Evolutionary conservation across 1,140 invertebrate genomes (phyloP).

Genomic region (Lithobius niger): DNA sequence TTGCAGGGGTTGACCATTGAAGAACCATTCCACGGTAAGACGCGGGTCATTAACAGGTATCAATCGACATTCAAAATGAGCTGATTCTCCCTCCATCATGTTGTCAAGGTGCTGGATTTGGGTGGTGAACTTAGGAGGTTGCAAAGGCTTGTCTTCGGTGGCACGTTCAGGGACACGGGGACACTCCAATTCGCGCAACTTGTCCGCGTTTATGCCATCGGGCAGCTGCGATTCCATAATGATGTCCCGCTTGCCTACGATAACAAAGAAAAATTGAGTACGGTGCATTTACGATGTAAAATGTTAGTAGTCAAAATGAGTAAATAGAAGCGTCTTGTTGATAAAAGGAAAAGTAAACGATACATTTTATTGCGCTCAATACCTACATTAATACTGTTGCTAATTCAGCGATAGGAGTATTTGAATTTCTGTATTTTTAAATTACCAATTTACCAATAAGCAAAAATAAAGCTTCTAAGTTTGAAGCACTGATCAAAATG

Average conservation of each 20-base stretch:
- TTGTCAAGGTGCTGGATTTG: slow-evolving; percentile 40
- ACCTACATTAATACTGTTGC: too few species aligned
- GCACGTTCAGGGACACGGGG: slow-evolving; percentile 53
- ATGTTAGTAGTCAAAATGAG: too few species aligned
- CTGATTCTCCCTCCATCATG: slow-evolving; percentile 74
- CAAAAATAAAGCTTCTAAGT: too few species aligned
- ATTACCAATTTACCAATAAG: too few species aligned
- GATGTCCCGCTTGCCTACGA: slow-evolving; percentile 60
- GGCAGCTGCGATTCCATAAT: slow-evolving; percentile 85
- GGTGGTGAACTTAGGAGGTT: slow-evolving; percentile 70
- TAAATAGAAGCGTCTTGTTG: too few species aligned
- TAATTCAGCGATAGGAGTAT: too few species aligned
- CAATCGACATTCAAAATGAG: slow-evolving; percentile 87
- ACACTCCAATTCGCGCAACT: slow-evolving; percentile 80
- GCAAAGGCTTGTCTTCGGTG: slow-evolving; percentile 47
- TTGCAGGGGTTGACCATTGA: slow-evolving; percentile 73
- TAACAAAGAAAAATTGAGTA: slow-evolving; percentile 7
- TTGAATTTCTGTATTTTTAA: too few species aligned
- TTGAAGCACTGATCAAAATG: too few species aligned
- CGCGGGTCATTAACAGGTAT: slow-evolving; percentile 90
- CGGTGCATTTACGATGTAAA: too few species aligned
- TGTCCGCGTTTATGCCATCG: slow-evolving; percentile 79
- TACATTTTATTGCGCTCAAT: too few species aligned
- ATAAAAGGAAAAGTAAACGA: too few species aligned
- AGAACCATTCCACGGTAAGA: slow-evolving; percentile 81